These are phyloP conservation scores for Melozone crissalis DNA, from an alignment of 2,113 vertebrate genomes.

Conservation along the genomic window DNA sequence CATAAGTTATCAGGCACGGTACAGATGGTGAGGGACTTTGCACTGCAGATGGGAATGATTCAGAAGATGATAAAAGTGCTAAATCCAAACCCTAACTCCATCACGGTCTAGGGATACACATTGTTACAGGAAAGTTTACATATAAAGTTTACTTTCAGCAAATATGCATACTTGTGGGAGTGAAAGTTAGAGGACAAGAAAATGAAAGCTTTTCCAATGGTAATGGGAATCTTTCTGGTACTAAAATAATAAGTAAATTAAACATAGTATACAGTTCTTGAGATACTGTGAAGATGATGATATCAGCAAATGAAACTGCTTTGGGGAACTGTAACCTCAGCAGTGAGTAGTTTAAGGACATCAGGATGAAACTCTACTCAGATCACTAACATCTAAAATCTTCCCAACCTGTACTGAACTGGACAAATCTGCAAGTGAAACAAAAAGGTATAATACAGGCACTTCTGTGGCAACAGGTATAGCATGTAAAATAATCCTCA, in stretches of 20 bases:
- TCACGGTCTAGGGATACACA: slow-evolving; percentile 3
- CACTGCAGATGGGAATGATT: slow-evolving; percentile 56
- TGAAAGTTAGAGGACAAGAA: slow-evolving; percentile 1
- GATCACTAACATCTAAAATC: not conserved
- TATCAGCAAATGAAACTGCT: not conserved
- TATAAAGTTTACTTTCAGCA: slow-evolving; percentile 37
- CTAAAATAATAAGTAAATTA: not conserved
- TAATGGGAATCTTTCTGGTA: not conserved
- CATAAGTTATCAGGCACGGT: slow-evolving; percentile 23
- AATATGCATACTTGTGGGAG: not conserved
- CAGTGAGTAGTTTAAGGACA: not conserved
- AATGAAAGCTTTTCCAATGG: not conserved
- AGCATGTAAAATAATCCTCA: not conserved
- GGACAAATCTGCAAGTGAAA: not conserved
- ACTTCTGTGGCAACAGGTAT: not conserved
- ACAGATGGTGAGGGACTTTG: slow-evolving; percentile 59
- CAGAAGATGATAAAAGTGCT: slow-evolving; percentile 48
- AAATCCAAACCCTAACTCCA: slow-evolving; percentile 45
- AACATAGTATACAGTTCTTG: not conserved
- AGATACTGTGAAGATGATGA: not conserved
- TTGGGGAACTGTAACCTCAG: not conserved
- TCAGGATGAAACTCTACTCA: not conserved
- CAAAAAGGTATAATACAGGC: not conserved
- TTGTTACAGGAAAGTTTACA: slow-evolving; percentile 27
- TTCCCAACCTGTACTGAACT: not conserved